A percentile compares a stretch with the other conserved stretches of the same genome.
These are phyloP conservation scores for Ciona savignyi DNA, from an alignment of 23 tunicate genomes.

Conservation along the genomic window DNA sequence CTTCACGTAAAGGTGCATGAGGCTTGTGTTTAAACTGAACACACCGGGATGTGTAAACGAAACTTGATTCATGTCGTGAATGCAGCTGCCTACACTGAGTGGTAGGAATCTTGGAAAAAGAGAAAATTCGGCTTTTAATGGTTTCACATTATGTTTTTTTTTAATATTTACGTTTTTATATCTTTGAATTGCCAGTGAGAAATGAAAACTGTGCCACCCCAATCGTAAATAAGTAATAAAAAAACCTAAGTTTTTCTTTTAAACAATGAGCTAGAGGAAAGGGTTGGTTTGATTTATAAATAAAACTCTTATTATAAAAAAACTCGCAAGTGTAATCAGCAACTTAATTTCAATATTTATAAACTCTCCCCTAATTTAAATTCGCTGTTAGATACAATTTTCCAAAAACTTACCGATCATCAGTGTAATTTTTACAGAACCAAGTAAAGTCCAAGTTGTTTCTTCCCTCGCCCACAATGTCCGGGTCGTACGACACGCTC, in stretches of 20 bases:
- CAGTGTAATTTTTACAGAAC: slow-evolving; percentile 81
- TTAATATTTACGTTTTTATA: no score
- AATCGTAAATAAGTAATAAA: no score
- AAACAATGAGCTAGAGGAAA: no score
- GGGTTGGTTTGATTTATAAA: no score
- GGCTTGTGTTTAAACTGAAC: slow-evolving; percentile 70
- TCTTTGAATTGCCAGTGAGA: no score
- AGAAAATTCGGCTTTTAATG: no score
- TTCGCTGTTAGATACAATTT: no score
- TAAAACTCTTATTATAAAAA: no score
- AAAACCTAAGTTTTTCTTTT: background rate
- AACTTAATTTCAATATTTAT: no score
- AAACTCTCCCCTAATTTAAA: no score
- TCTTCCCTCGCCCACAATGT: slow-evolving; percentile 21
- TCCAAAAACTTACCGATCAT: slow-evolving; percentile 47
- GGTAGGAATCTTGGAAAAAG: slow-evolving; percentile 41
- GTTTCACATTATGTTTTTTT: no score
- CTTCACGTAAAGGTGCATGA: slow-evolving; percentile 63
- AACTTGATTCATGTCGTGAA: slow-evolving; percentile 34
- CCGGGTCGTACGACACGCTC: slow-evolving; percentile 72
- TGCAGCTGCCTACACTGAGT: slow-evolving; percentile 45
- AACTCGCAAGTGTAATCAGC: background rate
- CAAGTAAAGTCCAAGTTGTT: slow-evolving; percentile 36
- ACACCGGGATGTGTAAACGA: slow-evolving; percentile 45
- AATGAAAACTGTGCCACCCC: no score